phyloP scores from a whole-genome alignment of 2,888 invertebrate genomes.

The Limnephilus marmoratus region DNA sequence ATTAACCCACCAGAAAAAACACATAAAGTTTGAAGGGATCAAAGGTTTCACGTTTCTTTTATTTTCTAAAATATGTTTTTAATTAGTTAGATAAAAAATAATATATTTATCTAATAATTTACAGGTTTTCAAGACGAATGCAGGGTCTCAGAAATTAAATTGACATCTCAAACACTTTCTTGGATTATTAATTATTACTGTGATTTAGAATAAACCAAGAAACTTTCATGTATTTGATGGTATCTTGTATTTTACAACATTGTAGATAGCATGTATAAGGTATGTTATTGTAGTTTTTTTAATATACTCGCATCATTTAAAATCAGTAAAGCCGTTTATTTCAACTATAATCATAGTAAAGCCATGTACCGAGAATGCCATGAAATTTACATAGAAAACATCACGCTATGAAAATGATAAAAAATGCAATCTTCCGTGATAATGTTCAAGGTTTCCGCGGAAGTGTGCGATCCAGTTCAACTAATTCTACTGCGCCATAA shows the following conservation, averaged over 20 bases:
- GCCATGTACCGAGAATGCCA: background rate
- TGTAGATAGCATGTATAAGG: background rate
- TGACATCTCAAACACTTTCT: too few relatives aligned
- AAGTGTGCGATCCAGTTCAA: background rate
- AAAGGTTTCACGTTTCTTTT: too few relatives aligned
- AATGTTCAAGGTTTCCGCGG: conserved; percentile 2
- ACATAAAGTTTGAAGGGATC: too few relatives aligned
- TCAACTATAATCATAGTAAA: background rate
- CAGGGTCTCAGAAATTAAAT: too few relatives aligned
- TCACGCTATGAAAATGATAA: background rate
- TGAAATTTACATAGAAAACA: background rate
- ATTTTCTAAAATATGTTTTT: too few relatives aligned
- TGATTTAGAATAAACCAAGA: too few relatives aligned
- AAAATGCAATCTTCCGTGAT: background rate
- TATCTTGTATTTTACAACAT: background rate
- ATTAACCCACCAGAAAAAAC: too few relatives aligned
- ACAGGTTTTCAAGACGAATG: too few relatives aligned
- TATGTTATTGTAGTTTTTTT: background rate
- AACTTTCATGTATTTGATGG: too few relatives aligned
- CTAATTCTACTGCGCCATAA: background rate
- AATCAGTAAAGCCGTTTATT: background rate
- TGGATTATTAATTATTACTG: too few relatives aligned
- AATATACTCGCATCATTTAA: background rate
- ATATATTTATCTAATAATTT: too few relatives aligned
- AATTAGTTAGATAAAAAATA: too few relatives aligned